Evolutionary conservation across 1,140 invertebrate genomes (phyloP), one percentile per base, ranked within the genome.

Genomic region (Rhyacophila brunnea): DNA sequence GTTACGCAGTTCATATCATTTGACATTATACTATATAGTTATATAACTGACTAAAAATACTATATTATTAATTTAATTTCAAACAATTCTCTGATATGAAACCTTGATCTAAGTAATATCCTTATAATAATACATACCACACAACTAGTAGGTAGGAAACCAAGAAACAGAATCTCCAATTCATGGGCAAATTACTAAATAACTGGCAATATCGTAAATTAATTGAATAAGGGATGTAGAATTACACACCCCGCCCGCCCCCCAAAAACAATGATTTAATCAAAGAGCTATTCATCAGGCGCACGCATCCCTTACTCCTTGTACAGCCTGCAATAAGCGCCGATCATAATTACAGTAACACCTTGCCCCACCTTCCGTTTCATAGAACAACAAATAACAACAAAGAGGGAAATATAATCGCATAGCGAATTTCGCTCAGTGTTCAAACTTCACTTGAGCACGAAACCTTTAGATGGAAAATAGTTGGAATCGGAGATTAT

Each of bases 401-500:
- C n/a, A n/a, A n/a, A n/a, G n/a, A 57, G 54, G 53, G 49, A 35
- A 40, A 43, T 53, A 57, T 64, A 64, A 64, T 60, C 40, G 49
- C 17, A 40, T 42, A 46, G 9, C 18, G 55, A 62, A 58, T 44
- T 15, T 55, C 48, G 50, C 62, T 57, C 58, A 28, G 9, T 3
- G 9, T 64, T 40, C 50, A 56, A 59, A 59, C 60, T 59, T 53
- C 18, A 52, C 42, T 46, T 40, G 4, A 10, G 46, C 58, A 60
- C 59, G 59, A 51, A 54, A 35, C 45, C 23, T 28, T 28, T 28
- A 9, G 3, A 9, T 3, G 9, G 9, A 28, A 28, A 9, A 28
- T 5, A 5, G 23, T 28, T 28, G 3, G 23, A 28, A 28, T 28
- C 23, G 9, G 23, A 28, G 3, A 28, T 28, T n/a, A n/a, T n/a